A percentile compares a stretch with the other conserved stretches of the same genome.
phyloP scores from a whole-genome alignment of 2,113 vertebrate genomes.

The Poeciliopsis retropinna region DNA sequence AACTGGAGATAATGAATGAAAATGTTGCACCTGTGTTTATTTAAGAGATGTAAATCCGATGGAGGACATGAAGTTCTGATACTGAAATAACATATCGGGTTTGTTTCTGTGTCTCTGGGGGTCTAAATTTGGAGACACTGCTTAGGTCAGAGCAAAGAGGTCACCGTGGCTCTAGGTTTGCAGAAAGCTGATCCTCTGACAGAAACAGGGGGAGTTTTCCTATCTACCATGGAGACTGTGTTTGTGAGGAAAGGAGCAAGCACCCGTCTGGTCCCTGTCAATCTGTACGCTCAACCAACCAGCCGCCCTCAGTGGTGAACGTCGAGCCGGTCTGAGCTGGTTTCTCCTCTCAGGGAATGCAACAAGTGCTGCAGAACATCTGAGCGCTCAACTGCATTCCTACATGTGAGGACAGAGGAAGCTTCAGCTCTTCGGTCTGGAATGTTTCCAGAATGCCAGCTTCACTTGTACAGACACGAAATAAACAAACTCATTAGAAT shows the following conservation, averaged over 20 bases:
- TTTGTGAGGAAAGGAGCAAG: not conserved
- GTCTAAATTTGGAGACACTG: conserved; percentile 60
- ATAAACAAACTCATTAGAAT: not conserved
- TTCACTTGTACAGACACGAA: not conserved
- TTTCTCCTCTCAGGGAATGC: conserved; percentile 27
- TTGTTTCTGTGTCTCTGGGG: conserved; percentile 34
- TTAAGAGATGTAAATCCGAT: conserved; percentile 23
- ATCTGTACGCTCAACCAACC: conserved; percentile 7
- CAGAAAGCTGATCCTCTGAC: conserved; percentile 65
- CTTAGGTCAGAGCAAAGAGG: conserved; percentile 31
- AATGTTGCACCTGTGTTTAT: not conserved
- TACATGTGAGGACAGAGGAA: not conserved
- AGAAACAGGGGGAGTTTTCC: conserved; percentile 46
- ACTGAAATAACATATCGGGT: conserved; percentile 42
- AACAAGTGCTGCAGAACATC: conserved; percentile 28
- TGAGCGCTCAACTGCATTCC: conserved; percentile 7
- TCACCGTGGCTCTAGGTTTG: conserved; percentile 55
- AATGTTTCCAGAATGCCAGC: not conserved
- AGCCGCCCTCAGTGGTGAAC: not conserved
- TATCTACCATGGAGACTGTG: conserved; percentile 9
- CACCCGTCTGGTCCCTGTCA: too few relatives aligned
- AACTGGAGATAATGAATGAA: conserved; percentile 7
- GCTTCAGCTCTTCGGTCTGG: not conserved
- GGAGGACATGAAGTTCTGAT: conserved; percentile 31
- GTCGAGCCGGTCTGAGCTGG: conserved; percentile 39